These are phyloP conservation scores for Homarus americanus DNA, from an alignment of 1,140 invertebrate species.

Conservation along the genomic window DNA sequence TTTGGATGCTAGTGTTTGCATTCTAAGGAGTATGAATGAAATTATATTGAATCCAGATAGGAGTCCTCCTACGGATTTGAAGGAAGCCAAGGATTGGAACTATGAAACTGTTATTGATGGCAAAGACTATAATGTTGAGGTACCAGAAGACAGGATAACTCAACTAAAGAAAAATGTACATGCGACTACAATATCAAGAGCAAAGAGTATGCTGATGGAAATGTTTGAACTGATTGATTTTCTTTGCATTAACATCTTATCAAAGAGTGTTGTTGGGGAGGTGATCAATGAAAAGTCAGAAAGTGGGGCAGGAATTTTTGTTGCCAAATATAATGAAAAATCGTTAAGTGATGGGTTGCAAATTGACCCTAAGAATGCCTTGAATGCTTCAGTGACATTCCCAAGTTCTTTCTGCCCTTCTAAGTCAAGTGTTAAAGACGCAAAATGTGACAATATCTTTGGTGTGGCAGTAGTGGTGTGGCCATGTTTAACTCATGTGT, in stretches of 20 bases:
- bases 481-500: constrained; percentile 35
- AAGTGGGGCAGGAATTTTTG: constrained; percentile 19
- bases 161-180: constrained; percentile 19
- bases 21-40: constrained; percentile 31
- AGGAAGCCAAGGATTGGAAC: neutral
- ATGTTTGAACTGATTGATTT: constrained; percentile 22
- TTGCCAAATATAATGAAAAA: constrained; percentile 11
- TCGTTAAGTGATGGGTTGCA: neutral
- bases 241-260: neutral
- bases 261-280: constrained; percentile 26
- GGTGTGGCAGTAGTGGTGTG: constrained; percentile 34
- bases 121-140: neutral
- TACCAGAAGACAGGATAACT: neutral
- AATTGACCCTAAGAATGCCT: neutral
- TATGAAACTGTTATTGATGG: constrained; percentile 19
- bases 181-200: constrained; percentile 18
- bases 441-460: neutral
- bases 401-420: constrained; percentile 24
- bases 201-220: constrained; percentile 18
- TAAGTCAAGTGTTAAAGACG: neutral
- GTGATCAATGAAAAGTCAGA: neutral
- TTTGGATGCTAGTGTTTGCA: constrained; percentile 4
- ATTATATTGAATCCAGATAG: constrained; percentile 30
- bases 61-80: neutral
- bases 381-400: constrained; percentile 19